Percentiles rank a stretch among this genome's conserved stretches.
Evolutionary conservation across 30 jellyfish, hydroid and myxozoan species (phyloP).

Genomic region (Mastigias papua): DNA sequence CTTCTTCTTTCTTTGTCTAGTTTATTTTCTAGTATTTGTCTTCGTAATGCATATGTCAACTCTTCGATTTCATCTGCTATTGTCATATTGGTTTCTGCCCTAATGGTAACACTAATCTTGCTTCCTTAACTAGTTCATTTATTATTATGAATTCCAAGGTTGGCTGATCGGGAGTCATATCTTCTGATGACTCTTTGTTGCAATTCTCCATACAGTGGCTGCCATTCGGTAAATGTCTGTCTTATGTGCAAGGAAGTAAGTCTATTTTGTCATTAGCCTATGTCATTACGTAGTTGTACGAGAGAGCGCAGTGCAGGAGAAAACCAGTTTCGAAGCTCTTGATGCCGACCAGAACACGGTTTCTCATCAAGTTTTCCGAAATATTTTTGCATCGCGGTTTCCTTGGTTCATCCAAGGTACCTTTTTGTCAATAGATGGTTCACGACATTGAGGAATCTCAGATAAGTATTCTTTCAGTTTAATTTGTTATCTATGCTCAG

Average conservation of each 20-base stretch:
- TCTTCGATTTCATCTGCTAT: conserved; percentile 20
- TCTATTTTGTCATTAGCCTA: neutral
- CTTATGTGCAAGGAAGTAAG: no score
- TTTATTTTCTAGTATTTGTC: neutral
- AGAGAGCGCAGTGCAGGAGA: neutral
- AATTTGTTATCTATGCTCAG: no score
- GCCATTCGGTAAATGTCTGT: conserved; percentile 2
- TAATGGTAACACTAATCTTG: neutral
- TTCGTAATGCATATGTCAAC: neutral
- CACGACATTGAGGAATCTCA: no score
- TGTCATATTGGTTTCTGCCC: neutral
- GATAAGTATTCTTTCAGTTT: no score
- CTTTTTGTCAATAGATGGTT: no score
- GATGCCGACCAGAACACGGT: no score
- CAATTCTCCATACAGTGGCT: neutral
- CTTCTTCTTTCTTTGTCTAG: conserved; percentile 16
- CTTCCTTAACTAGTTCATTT: neutral
- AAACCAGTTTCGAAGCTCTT: neutral
- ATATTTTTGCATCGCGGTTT: no score
- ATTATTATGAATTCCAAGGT: conserved; percentile 9
- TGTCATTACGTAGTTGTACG: neutral
- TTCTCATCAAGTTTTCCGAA: no score
- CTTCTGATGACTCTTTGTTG: conserved; percentile 5
- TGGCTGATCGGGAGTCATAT: conserved; percentile 19
- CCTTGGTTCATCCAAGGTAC: no score